Percentiles rank a stretch among this genome's conserved stretches.
These are phyloP conservation scores for Drosophila picticornis DNA, from an alignment of 2,888 invertebrate species.

Conservation along the genomic window DNA sequence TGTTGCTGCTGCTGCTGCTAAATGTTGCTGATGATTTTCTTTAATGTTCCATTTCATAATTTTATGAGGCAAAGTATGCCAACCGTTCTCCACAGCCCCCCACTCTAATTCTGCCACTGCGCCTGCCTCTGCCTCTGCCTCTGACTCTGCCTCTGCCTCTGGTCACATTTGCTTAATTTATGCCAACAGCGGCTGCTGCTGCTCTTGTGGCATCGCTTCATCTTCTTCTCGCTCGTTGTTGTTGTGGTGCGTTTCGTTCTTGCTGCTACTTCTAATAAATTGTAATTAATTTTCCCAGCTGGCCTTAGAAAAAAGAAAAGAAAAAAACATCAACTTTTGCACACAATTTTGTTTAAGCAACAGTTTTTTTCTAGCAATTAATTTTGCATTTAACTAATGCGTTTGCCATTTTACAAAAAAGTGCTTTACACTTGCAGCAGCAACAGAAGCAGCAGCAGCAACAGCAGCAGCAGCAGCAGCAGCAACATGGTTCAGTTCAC, in stretches of 20 bases:
- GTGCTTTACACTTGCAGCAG: constrained; percentile 42
- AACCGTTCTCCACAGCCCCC: neutral
- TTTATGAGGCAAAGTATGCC: constrained; percentile 52
- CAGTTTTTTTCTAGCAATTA: constrained; percentile 54
- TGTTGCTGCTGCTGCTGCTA: constrained; percentile 38
- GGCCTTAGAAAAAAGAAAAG: constrained; percentile 41
- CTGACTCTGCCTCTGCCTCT: constrained; percentile 8
- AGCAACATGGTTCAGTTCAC: constrained; percentile 31
- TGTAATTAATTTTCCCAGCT: constrained; percentile 77
- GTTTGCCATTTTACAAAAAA: constrained; percentile 50
- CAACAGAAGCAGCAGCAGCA: constrained; percentile 6
- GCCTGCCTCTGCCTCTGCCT: neutral
- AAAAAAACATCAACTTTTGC: constrained; percentile 40
- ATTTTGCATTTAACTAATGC: constrained; percentile 76
- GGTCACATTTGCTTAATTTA: constrained; percentile 68
- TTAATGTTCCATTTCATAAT: constrained; percentile 69
- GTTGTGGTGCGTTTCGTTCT: constrained; percentile 1
- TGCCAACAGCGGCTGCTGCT: constrained; percentile 54
- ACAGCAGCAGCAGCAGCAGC: constrained; percentile 12
- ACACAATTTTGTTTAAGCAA: constrained; percentile 30
- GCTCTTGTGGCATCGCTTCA: constrained; percentile 14
- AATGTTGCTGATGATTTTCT: constrained; percentile 72
- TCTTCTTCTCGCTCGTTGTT: constrained; percentile 1
- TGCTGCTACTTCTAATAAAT: constrained; percentile 61
- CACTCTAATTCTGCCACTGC: neutral